Percentiles rank a stretch among this genome's conserved stretches.
phyloP scores from a whole-genome alignment of 2,888 invertebrate genomes.

The Temnothorax rugatulus region DNA sequence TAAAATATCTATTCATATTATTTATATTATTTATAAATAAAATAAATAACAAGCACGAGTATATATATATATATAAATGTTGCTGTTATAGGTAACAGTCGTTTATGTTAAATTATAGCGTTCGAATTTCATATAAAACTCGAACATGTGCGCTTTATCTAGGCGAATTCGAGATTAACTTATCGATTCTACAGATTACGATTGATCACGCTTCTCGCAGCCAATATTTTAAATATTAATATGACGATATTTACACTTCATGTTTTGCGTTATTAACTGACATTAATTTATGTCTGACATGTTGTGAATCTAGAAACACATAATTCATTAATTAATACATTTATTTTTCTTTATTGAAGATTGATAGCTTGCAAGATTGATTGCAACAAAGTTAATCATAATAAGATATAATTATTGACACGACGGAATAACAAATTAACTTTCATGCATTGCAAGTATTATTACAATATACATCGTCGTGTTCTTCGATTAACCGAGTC shows the following conservation, averaged over 20 bases:
- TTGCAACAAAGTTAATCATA: background rate
- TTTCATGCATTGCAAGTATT: background rate
- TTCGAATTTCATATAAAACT: background rate
- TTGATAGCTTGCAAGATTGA: background rate
- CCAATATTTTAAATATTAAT: background rate
- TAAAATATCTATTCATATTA: background rate
- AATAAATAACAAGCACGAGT: background rate
- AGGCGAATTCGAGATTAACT: background rate
- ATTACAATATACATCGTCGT: background rate
- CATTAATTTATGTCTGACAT: background rate
- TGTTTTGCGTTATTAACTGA: background rate
- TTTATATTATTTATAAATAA: background rate
- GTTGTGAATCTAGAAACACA: background rate
- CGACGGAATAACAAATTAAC: background rate
- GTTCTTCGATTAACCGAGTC: background rate
- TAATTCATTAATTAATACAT: background rate
- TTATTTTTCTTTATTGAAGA: slow-evolving; percentile 10
- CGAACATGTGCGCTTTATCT: background rate
- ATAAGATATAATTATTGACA: background rate
- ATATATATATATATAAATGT: too few relatives aligned
- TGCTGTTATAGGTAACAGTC: background rate
- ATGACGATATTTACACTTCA: background rate
- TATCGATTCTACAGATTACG: background rate
- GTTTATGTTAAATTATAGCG: background rate
- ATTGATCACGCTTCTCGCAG: background rate